These are phyloP conservation scores for Hirtodrosophila cameraria DNA, from an alignment of 2,888 invertebrate species.

Conservation along the genomic window DNA sequence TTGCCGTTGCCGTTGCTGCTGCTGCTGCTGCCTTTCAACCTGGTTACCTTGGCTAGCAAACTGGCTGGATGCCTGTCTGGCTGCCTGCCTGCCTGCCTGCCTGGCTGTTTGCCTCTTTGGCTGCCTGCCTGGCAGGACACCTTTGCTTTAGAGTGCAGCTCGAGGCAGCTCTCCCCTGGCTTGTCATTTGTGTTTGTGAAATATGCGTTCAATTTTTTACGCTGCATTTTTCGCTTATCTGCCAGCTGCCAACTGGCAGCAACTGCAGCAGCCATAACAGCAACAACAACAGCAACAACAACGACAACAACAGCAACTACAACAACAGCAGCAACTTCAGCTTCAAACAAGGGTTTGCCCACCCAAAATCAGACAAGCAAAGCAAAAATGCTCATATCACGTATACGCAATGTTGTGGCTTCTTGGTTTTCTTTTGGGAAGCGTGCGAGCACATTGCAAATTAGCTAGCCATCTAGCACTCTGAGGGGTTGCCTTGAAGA, in stretches of 20 bases:
- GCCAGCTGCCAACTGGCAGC: conserved; percentile 55
- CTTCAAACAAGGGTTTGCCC: conserved; percentile 2
- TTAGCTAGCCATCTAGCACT: conserved; percentile 55
- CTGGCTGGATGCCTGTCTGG: conserved; percentile 23
- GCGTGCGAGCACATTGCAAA: conserved; percentile 64
- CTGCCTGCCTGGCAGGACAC: conserved; percentile 12
- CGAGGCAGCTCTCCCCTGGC: conserved; percentile 24
- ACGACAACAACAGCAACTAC: conserved; percentile 30
- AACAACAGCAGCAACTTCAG: neutral
- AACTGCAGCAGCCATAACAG: conserved; percentile 20
- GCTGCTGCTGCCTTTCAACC: conserved; percentile 27
- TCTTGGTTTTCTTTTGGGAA: conserved; percentile 64
- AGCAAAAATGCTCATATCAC: conserved; percentile 67
- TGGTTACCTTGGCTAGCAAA: neutral
- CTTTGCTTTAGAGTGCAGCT: conserved; percentile 9
- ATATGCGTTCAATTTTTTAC: conserved; percentile 79
- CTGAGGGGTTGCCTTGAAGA: conserved; percentile 3
- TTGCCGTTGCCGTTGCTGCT: conserved; percentile 31
- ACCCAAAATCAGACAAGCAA: conserved; percentile 34
- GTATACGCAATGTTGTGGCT: conserved; percentile 78
- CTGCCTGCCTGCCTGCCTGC: conserved; percentile 18
- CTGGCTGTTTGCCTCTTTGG: conserved; percentile 3
- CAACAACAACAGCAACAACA: neutral
- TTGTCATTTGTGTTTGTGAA: conserved; percentile 74
- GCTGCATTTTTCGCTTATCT: conserved; percentile 77